Evolutionary conservation across 2,888 invertebrate genomes (phyloP).

Genomic region (Eupithecia centaureata): DNA sequence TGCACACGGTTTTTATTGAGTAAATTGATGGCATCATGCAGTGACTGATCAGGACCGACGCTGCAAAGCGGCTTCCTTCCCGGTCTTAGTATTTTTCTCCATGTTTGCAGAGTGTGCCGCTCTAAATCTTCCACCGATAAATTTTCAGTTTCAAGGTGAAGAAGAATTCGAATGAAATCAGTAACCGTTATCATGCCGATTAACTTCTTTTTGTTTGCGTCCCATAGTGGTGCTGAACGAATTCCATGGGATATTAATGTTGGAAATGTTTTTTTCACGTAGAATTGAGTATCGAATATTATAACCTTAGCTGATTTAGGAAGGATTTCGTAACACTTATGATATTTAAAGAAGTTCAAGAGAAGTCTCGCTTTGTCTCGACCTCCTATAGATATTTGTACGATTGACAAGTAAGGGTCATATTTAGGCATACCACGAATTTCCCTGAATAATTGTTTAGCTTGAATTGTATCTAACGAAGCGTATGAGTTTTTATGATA

Average conservation of each 20-base stretch:
- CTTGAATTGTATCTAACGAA: slow-evolving; percentile 76
- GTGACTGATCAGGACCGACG: slow-evolving; percentile 74
- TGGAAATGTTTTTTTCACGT: slow-evolving; percentile 78
- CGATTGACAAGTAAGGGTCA: slow-evolving; percentile 80
- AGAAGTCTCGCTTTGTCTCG: slow-evolving; percentile 77
- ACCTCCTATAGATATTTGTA: slow-evolving; percentile 79
- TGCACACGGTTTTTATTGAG: slow-evolving; percentile 75
- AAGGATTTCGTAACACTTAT: slow-evolving; percentile 80
- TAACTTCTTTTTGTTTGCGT: slow-evolving; percentile 72
- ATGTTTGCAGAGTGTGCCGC: slow-evolving; percentile 74
- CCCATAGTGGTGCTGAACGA: slow-evolving; percentile 79
- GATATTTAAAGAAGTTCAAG: slow-evolving; percentile 80
- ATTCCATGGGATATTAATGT: slow-evolving; percentile 79
- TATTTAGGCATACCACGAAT: slow-evolving; percentile 78
- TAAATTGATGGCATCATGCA: slow-evolving; percentile 79
- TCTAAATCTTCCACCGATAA: slow-evolving; percentile 76
- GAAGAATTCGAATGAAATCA: slow-evolving; percentile 77
- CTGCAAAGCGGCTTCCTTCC: slow-evolving; percentile 73
- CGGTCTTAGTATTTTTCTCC: slow-evolving; percentile 74
- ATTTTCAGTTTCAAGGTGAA: slow-evolving; percentile 72
- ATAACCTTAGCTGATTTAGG: slow-evolving; percentile 81
- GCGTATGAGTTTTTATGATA: slow-evolving; percentile 81
- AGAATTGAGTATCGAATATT: slow-evolving; percentile 80
- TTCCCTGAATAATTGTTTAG: slow-evolving; percentile 78
- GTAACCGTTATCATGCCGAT: slow-evolving; percentile 81